Evolutionary conservation across 2,888 invertebrate genomes (phyloP).

Genomic region (Trissoscelio sp.): DNA sequence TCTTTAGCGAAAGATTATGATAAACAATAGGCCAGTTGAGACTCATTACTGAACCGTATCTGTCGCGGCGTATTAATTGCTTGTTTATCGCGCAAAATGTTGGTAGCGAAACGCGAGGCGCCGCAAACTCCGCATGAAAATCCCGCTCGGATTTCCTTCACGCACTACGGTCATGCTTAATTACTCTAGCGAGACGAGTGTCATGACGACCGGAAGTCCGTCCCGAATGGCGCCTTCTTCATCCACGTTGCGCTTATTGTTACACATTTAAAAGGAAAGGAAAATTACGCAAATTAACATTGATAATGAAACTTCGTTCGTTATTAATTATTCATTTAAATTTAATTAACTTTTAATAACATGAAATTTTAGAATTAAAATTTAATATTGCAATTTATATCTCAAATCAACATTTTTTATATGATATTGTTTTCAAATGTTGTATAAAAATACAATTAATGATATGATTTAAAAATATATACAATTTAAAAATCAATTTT

Average conservation of each 20-base stretch:
- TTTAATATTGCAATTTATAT: too few species aligned
- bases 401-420: too few species aligned
- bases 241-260: constrained; percentile 25
- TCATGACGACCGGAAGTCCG: constrained; percentile 65
- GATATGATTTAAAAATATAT: too few species aligned
- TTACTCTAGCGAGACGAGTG: constrained; percentile 66
- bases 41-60: constrained; percentile 55
- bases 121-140: constrained; percentile 29
- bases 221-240: constrained; percentile 56
- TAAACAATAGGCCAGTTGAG: constrained; percentile 52
- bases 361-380: too few species aligned
- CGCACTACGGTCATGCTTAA: constrained; percentile 65
- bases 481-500: too few species aligned
- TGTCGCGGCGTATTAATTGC: constrained; percentile 60
- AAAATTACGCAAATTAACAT: background rate
- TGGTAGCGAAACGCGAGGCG: constrained; percentile 22
- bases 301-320: background rate
- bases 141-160: constrained; percentile 48
- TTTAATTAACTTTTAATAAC: too few species aligned
- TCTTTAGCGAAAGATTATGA: constrained; percentile 42
- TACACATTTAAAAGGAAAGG: constrained; percentile 1
- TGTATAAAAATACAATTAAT: too few species aligned
- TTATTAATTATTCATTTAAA: background rate
- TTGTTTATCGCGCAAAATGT: constrained; percentile 46
- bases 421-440: too few species aligned